These are phyloP conservation scores for Hystrix brachyura DNA, from an alignment of 2,113 vertebrate species.

Conservation along the genomic window DNA sequence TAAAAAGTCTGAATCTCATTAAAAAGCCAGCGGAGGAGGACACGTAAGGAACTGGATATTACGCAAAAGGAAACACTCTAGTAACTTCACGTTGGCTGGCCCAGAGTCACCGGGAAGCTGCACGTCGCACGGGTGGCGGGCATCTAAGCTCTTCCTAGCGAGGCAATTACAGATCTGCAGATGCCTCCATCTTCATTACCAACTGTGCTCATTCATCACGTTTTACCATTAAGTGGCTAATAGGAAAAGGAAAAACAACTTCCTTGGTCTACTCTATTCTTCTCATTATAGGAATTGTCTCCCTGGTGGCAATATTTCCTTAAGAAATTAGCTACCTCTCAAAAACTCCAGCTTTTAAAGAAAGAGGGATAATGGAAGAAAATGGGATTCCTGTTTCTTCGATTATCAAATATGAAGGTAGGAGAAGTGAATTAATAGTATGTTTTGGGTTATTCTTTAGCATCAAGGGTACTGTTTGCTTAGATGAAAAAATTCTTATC, in stretches of 20 bases:
- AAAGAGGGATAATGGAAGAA: background rate
- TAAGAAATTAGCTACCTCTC: background rate
- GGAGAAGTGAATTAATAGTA: background rate
- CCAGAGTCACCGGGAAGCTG: background rate
- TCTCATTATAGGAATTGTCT: background rate
- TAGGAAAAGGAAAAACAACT: background rate
- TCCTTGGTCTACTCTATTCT: background rate
- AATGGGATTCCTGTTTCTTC: background rate
- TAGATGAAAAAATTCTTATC: background rate
- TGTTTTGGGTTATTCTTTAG: slow-evolving; percentile 21
- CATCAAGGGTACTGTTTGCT: background rate
- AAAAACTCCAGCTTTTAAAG: background rate
- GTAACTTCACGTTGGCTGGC: background rate
- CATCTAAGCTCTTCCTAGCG: background rate
- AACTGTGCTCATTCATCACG: background rate
- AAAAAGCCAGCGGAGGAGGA: slow-evolving; percentile 46
- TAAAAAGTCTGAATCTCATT: slow-evolving; percentile 56
- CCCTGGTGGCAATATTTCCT: background rate
- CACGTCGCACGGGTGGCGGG: too few relatives aligned
- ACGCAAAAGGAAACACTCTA: background rate
- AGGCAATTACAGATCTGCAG: slow-evolving; percentile 48
- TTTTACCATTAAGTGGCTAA: slow-evolving; percentile 27
- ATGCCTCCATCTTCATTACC: background rate
- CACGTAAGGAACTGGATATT: background rate
- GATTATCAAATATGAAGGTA: background rate